Percentiles rank a stretch among this genome's conserved stretches.
phyloP scores from a whole-genome alignment of 2,113 vertebrate genomes.

The Trogon surrucura region DNA sequence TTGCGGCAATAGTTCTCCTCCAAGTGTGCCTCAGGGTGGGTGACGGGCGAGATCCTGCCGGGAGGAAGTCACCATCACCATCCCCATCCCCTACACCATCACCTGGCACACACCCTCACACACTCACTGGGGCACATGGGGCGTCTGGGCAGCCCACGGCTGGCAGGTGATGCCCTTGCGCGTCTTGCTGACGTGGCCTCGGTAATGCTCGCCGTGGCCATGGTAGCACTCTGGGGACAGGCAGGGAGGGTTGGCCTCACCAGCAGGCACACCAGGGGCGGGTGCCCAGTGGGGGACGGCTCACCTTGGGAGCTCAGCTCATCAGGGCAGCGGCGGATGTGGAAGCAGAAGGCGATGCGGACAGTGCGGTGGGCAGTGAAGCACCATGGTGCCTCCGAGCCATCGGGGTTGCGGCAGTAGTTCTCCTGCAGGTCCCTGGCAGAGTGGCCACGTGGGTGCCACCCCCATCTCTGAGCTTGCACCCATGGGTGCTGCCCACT shows the following conservation, averaged over 20 bases:
- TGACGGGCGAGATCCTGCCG: conserved; percentile 82
- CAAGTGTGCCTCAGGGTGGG: conserved; percentile 81
- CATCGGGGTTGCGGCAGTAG: conserved; percentile 95
- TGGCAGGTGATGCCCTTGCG: conserved; percentile 94
- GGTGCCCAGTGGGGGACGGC: not conserved
- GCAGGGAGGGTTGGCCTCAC: not conserved
- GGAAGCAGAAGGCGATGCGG: conserved; percentile 90
- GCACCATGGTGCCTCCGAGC: conserved; percentile 96
- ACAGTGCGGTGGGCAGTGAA: conserved; percentile 83
- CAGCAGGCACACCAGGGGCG: rapidly evolving
- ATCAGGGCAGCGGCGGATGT: conserved; percentile 91
- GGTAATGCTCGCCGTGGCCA: conserved; percentile 85
- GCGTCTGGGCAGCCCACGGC: conserved; percentile 84
- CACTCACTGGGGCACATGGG: conserved; percentile 87
- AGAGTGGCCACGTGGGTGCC: rapidly evolving
- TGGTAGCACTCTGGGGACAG: conserved; percentile 87
- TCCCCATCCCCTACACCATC: rapidly evolving
- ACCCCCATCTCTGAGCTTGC: too few species aligned
- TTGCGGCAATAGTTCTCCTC: conserved; percentile 94
- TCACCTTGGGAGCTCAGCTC: conserved; percentile 88
- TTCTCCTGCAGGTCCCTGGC: conserved; percentile 92
- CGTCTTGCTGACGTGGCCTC: conserved; percentile 86
- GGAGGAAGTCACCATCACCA: not conserved
- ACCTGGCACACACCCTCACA: rapidly evolving
- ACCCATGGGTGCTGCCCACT: not conserved